A percentile compares a stretch with the other conserved stretches of the same genome.
These are phyloP conservation scores for Sarotherodon lohbergeri DNA, from an alignment of 2,113 vertebrate species.

Conservation along the genomic window DNA sequence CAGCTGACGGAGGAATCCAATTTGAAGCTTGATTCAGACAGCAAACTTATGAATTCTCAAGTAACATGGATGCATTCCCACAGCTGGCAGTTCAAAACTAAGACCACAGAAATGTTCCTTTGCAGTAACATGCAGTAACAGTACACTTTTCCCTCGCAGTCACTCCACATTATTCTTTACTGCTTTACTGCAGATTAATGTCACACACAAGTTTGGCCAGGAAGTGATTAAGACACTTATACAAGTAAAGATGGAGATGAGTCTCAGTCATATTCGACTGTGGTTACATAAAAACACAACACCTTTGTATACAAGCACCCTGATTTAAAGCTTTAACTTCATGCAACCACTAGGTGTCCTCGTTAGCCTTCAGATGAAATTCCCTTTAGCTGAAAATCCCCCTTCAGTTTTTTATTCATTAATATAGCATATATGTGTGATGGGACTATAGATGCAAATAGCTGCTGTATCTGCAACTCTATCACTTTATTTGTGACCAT, in stretches of 20 bases:
- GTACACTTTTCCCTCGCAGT: neutral
- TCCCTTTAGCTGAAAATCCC: neutral
- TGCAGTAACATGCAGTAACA: neutral
- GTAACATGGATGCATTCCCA: neutral
- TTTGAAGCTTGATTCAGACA: neutral
- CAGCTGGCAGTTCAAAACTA: neutral
- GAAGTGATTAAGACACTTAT: neutral
- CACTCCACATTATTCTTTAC: neutral
- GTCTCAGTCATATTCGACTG: neutral
- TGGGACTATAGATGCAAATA: neutral
- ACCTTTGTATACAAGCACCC: neutral
- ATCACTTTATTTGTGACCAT: neutral
- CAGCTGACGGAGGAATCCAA: neutral
- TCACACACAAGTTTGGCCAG: neutral
- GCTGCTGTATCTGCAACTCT: neutral
- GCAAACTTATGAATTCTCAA: neutral
- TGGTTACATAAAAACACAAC: neutral
- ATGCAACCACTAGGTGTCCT: constrained; percentile 53
- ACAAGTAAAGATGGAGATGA: neutral
- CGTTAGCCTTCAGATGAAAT: constrained; percentile 30
- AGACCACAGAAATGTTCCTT: neutral
- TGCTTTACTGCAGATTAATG: neutral
- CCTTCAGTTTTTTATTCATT: neutral
- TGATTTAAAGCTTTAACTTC: neutral
- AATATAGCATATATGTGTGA: neutral